These are phyloP conservation scores for Gambusia holbrooki DNA, from an alignment of 2,113 vertebrate genomes.

Conservation along the genomic window DNA sequence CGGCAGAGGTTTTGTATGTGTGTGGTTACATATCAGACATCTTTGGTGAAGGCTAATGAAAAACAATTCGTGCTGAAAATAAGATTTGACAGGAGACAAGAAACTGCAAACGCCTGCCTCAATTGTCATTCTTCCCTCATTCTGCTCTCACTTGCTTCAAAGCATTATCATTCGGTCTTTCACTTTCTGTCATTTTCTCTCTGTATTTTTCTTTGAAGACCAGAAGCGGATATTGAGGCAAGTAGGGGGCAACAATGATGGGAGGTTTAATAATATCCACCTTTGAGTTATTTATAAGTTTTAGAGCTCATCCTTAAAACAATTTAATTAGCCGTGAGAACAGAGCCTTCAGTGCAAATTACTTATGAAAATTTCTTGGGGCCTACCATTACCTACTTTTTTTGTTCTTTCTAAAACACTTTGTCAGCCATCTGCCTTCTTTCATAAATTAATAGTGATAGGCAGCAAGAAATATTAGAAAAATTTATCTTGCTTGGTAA, in stretches of 20 bases:
- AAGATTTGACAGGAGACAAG: conserved; percentile 40
- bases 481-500: background rate
- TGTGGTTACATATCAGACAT: conserved; percentile 24
- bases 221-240: conserved; percentile 39
- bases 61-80: conserved; percentile 48
- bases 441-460: background rate
- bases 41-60: conserved; percentile 47
- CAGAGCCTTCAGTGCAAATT: background rate
- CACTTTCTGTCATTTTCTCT: conserved; percentile 1
- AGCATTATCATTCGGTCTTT: conserved; percentile 35
- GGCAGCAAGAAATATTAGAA: background rate
- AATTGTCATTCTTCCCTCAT: conserved; percentile 38
- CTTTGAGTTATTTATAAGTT: conserved; percentile 40
- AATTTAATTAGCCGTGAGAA: conserved; percentile 23
- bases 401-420: background rate
- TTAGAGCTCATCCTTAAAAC: conserved; percentile 28
- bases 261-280: conserved; percentile 39
- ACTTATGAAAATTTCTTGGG: background rate
- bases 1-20: conserved; percentile 9
- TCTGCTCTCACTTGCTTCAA: conserved; percentile 1
- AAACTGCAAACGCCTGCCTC: background rate
- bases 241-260: conserved; percentile 30
- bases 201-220: conserved; percentile 45
- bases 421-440: background rate
- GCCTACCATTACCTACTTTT: background rate